Conservation (phyloP, 2,113 vertebrate species). For the Xiphias gladius region DNA sequence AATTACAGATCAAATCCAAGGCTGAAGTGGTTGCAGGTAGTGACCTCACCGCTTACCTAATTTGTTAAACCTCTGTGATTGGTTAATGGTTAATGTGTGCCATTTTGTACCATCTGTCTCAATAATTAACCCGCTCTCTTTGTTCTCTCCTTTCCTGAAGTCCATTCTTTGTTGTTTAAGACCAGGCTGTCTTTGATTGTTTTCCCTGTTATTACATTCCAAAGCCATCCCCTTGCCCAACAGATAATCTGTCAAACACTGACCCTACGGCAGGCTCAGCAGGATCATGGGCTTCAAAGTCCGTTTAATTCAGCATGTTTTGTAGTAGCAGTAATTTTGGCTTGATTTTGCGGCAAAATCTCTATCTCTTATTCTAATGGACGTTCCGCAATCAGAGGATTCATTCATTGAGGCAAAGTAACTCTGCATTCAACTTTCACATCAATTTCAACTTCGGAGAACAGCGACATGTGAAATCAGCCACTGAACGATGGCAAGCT, state of each 20-base stretch:
- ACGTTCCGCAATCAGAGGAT: not conserved
- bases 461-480: not conserved
- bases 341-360: not conserved
- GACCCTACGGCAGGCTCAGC: not conserved
- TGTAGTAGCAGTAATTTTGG: not conserved
- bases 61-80: conserved; percentile 41
- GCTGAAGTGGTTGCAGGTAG: conserved; percentile 45
- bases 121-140: conserved; percentile 39
- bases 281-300: not conserved
- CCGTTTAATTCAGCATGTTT: not conserved
- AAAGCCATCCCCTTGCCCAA: conserved; percentile 2
- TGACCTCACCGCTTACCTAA: conserved; percentile 64
- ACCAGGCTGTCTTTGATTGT: conserved; percentile 34
- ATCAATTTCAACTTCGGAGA: not conserved
- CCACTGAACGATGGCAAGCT: not conserved
- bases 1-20: conserved; percentile 37
- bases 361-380: not conserved
- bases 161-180: conserved; percentile 26
- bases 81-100: conserved; percentile 58
- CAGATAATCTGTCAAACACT: conserved; percentile 18
- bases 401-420: not conserved
- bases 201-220: conserved; percentile 19
- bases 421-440: not conserved
- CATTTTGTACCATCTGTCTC: conserved; percentile 36
- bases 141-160: conserved; percentile 24